Evolutionary conservation across 2,797 vertebrate genomes (phyloP).

Genomic region (Galaxias olidus): DNA sequence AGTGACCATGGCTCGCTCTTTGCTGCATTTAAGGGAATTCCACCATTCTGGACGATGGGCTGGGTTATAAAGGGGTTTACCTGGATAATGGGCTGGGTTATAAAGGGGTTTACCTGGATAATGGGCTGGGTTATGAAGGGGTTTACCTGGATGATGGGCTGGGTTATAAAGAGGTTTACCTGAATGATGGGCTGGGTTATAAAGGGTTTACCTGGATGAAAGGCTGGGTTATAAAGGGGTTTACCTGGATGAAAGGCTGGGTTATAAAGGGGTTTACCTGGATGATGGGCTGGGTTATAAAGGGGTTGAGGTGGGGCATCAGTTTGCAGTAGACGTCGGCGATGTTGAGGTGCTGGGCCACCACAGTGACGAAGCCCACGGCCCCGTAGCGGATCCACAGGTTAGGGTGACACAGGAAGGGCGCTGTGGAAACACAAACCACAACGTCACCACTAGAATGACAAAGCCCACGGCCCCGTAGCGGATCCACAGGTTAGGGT

Average conservation of each 20-base stretch:
- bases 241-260: slow-evolving; percentile 23
- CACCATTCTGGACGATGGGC: slow-evolving; percentile 23
- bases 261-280: slow-evolving; percentile 72
- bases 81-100: slow-evolving; percentile 96
- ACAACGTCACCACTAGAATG: too few species aligned
- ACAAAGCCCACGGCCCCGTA: slow-evolving; percentile 78
- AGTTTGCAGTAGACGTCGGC: slow-evolving; percentile 98
- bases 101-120: slow-evolving; percentile 86
- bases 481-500: slow-evolving; percentile 97
- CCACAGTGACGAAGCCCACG: slow-evolving; percentile 95
- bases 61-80: slow-evolving; percentile 53
- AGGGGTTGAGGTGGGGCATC: slow-evolving; percentile 93
- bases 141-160: too few species aligned
- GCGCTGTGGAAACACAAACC: slow-evolving; percentile 70
- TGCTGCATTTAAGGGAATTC: too few species aligned
- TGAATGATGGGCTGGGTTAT: too few species aligned
- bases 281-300: slow-evolving; percentile 94
- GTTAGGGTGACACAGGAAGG: slow-evolving; percentile 96
- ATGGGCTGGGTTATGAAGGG: too few species aligned
- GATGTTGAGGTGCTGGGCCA: slow-evolving; percentile 93
- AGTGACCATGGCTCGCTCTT: too few species aligned
- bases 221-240: too few species aligned
- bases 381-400: slow-evolving; percentile 97
- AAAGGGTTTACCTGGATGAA: too few species aligned
- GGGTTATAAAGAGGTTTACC: too few species aligned